Evolutionary conservation across 1,140 invertebrate species (phyloP).

Genomic region (Ips typographus): DNA sequence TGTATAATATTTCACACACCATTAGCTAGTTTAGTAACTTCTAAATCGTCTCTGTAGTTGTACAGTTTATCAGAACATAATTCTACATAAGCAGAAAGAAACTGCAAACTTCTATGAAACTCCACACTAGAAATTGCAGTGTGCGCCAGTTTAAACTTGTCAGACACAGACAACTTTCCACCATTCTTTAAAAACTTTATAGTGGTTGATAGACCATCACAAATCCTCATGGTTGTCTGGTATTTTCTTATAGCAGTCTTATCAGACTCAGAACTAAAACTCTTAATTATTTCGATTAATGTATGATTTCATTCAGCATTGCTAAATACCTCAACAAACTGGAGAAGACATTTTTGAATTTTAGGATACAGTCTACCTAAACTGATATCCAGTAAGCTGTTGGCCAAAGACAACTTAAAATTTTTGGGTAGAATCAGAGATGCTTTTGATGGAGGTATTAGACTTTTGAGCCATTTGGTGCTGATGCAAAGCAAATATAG

Average conservation of each 20-base stretch:
- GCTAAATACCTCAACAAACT: conserved; percentile 42
- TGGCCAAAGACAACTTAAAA: conserved; percentile 48
- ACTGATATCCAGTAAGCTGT: conserved; percentile 47
- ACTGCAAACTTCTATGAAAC: conserved; percentile 54
- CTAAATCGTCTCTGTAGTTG: conserved; percentile 18
- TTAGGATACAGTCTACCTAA: conserved; percentile 48
- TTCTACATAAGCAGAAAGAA: conserved; percentile 47
- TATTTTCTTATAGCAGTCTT: conserved; percentile 48
- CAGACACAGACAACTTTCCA: conserved; percentile 41
- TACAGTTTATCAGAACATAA: conserved; percentile 29
- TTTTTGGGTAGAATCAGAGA: conserved; percentile 46
- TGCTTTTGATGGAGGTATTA: conserved; percentile 42
- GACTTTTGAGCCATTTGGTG: conserved; percentile 40
- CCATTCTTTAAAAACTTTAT: conserved; percentile 54
- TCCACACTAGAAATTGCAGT: conserved; percentile 54
- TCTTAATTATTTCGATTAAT: conserved; percentile 34
- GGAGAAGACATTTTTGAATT: conserved; percentile 44
- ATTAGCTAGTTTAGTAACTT: conserved; percentile 18
- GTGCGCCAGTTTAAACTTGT: conserved; percentile 51
- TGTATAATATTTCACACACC: neutral
- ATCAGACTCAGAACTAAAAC: conserved; percentile 40
- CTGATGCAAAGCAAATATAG: conserved; percentile 45
- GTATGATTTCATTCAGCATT: neutral
- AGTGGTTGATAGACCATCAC: conserved; percentile 54
- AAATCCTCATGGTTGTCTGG: conserved; percentile 53